Base-by-base conservation (phyloP, 2,113 vertebrate genomes). In the Ornithorhynchus anatinus region DNA sequence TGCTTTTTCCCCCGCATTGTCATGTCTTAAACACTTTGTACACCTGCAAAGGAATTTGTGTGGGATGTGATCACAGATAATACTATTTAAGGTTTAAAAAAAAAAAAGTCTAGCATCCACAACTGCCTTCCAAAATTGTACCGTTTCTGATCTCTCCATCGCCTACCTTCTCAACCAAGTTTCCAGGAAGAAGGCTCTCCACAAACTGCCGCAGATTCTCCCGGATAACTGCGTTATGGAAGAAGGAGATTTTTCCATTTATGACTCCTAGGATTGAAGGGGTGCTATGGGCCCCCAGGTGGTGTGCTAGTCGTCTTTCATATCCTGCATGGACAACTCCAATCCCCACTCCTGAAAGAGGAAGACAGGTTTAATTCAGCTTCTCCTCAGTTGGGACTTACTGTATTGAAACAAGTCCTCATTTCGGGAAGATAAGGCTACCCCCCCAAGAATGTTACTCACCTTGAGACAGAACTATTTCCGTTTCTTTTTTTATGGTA, bases 301-400 rank as follows among this genome's bases (percentile, higher is more conserved):
- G 96, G 76, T 97, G 97, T 32, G 96, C 95, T 1, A 99, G 87
- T 23, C 96, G 95, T 29, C 96, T 92, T 77, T 99, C 98, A 0
- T 97, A 96, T 3, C 98, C 95, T 0, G 97, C 96, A 0, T 99
- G 97, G 25, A 99, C 96, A 0, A 99, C 97, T 0, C 98, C 96
- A 0, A 99, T 96, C 22, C 97, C 98, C 23, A 96, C 95, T 23
- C 97, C 98, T 99, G 90, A 5, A 83, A 77, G 87, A 29, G 3
- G 53, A 4, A 53, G 60, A 44, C n/a, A n/a, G n/a, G n/a, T n/a
- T n/a, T n/a, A n/a, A n/a, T n/a, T n/a, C n/a, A n/a, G n/a, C n/a
- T n/a, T n/a, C n/a, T n/a, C n/a, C n/a, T n/a, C n/a, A n/a, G n/a
- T n/a, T n/a, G n/a, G n/a, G n/a, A n/a, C n/a, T n/a, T n/a, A n/a